Base-by-base conservation (phyloP, 1,140 invertebrate species). In the Hyposmocoma kahamanoa region DNA sequence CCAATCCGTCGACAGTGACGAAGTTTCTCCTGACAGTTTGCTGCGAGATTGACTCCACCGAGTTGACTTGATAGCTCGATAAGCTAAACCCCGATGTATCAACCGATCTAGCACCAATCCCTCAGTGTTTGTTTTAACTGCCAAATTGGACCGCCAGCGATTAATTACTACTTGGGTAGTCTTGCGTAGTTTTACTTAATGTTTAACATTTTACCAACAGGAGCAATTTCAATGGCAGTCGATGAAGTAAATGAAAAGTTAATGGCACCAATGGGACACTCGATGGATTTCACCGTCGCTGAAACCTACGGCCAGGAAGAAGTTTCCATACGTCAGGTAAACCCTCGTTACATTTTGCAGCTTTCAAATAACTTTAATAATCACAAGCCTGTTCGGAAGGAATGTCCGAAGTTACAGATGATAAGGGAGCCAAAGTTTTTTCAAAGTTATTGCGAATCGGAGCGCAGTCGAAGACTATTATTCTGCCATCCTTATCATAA, bases 301-400 rank as follows among this genome's bases (percentile, higher is more conserved):
- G 97, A 99, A 79, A 98, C 97, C 0, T 97, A 93, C 72, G 97
- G 97, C 0, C 91, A 96, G 60, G 97, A 98, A 82, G 89, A 92
- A 53, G 89, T 90, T 17, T 97, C 96, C 68, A 96, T 98, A 45
- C 79, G 90, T 41, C 90, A 94, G 84, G 96, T 96, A 50, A 15
- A 30, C n/a, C n/a, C n/a, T n/a, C n/a, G n/a, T n/a, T n/a, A 36
- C 18, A 36, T 15, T 8, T 13, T 17, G 6, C 32, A 5, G 13
- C 32, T 36, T 36, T 6, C 32, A 15, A 36, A 36, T 36, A 36
- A 36, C 5, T 36, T 36, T 36, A 6, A 17, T 17, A 13, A 36
- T 36, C 8, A 26, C 11, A 6, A 11, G 24, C 32, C 8, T 36
- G 32, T 36, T 36, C 32, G 15, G 13, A n/a, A n/a, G n/a, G n/a